These are phyloP conservation scores for Equus quagga DNA, from an alignment of 2,113 vertebrate species.

Conservation along the genomic window DNA sequence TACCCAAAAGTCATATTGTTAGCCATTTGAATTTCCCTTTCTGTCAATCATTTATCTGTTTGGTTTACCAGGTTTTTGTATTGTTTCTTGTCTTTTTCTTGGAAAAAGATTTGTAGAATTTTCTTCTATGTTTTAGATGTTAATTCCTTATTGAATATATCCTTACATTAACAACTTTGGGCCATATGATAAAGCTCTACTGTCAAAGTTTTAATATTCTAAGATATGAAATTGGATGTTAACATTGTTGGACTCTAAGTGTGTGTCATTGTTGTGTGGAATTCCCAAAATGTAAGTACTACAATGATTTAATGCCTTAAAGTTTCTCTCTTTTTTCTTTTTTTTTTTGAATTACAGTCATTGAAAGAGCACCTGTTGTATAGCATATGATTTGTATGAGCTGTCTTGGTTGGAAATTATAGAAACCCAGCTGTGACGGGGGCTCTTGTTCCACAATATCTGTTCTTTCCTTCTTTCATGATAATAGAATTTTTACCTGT, in stretches of 20 bases:
- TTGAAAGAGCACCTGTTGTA: not conserved
- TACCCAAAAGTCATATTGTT: not conserved
- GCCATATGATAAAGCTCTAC: not conserved
- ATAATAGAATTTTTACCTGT: not conserved
- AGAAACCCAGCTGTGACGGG: not conserved
- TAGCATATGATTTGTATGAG: not conserved
- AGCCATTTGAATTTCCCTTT: not conserved
- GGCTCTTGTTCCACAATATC: not conserved
- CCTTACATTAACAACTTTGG: not conserved
- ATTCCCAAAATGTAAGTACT: not conserved
- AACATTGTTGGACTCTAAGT: not conserved
- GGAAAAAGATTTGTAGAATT: not conserved
- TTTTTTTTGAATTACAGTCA: not conserved
- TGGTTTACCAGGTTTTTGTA: not conserved
- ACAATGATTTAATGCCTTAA: not conserved
- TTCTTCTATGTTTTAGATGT: not conserved
- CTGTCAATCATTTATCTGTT: not conserved
- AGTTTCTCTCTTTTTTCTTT: not conserved
- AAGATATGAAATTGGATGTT: not conserved
- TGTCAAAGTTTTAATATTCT: not conserved
- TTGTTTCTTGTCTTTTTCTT: not conserved
- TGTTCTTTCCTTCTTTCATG: not conserved
- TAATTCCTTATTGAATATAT: slow-evolving; percentile 1
- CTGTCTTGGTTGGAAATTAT: not conserved
- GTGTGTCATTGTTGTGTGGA: not conserved